Percentiles rank a stretch among this genome's conserved stretches.
These are phyloP conservation scores for Halcyon chelicuti DNA, from an alignment of 2,797 vertebrate species.

Conservation along the genomic window DNA sequence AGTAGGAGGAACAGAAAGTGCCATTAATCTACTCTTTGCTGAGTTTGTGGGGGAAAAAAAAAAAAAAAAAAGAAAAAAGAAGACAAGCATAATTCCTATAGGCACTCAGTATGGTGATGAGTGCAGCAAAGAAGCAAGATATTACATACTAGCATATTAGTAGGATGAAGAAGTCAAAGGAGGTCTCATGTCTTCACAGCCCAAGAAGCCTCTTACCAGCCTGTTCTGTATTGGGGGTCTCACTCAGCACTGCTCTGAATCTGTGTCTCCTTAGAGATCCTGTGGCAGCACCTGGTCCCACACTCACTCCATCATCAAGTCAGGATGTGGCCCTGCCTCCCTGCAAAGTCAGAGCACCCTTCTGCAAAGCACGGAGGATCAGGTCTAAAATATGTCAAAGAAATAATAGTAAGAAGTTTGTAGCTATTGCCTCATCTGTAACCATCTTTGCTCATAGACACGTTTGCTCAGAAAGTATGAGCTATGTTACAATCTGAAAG, in stretches of 20 bases:
- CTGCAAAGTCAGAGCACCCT: neutral
- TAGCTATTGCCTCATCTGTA: neutral
- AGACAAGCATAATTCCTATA: neutral
- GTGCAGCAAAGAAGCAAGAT: accelerated
- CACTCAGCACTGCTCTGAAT: neutral
- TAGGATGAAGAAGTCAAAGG: neutral
- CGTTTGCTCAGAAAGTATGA: neutral
- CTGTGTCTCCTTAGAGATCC: accelerated
- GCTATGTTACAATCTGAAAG: neutral
- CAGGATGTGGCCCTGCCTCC: neutral
- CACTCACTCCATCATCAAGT: neutral
- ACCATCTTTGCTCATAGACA: neutral
- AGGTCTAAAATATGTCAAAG: neutral
- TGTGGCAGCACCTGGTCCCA: neutral
- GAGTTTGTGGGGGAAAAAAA: neutral
- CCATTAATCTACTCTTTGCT: slow-evolving; percentile 44
- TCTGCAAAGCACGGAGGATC: neutral
- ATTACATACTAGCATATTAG: neutral
- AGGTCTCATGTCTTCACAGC: neutral
- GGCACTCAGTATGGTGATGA: neutral
- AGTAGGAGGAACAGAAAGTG: slow-evolving; percentile 50
- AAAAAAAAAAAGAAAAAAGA: neutral
- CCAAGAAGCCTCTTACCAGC: neutral
- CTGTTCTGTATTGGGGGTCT: neutral
- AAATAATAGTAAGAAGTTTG: neutral